These are phyloP conservation scores for Scolanthus callimorphus DNA, from an alignment of 92 coral and sea anemone genomes.

Conservation along the genomic window DNA sequence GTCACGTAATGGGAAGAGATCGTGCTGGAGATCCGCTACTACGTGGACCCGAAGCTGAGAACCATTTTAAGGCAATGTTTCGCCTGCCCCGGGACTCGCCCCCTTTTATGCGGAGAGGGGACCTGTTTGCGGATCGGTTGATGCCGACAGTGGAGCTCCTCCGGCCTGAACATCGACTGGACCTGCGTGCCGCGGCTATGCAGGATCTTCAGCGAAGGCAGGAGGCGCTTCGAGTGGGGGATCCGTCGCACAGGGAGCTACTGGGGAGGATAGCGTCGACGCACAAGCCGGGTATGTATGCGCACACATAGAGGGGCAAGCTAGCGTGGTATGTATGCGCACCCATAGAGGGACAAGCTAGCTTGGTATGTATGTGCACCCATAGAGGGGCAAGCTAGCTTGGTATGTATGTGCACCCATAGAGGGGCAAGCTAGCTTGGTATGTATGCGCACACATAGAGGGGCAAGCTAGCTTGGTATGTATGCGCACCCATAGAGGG, in stretches of 20 bases:
- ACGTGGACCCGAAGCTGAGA: slow-evolving; percentile 28
- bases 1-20: slow-evolving; percentile 36
- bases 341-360: too few species aligned
- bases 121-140: slow-evolving; percentile 48
- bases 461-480: too few species aligned
- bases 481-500: too few species aligned
- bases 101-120: slow-evolving; percentile 52
- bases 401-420: too few species aligned
- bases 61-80: slow-evolving; percentile 21
- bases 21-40: slow-evolving; percentile 35
- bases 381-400: too few species aligned
- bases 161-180: slow-evolving; percentile 56
- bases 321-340: too few species aligned
- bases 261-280: slow-evolving; percentile 82
- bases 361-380: too few species aligned
- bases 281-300: slow-evolving; percentile 29
- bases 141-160: slow-evolving; percentile 22
- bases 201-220: slow-evolving; percentile 75
- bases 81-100: slow-evolving; percentile 64
- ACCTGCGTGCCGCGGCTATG: slow-evolving; percentile 56
- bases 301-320: too few species aligned
- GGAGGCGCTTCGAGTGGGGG: slow-evolving; percentile 61
- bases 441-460: too few species aligned
- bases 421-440: too few species aligned
- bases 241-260: slow-evolving; percentile 79